Evolutionary conservation across 1,140 invertebrate species (phyloP).

Genomic region (Monochamus saltuarius): DNA sequence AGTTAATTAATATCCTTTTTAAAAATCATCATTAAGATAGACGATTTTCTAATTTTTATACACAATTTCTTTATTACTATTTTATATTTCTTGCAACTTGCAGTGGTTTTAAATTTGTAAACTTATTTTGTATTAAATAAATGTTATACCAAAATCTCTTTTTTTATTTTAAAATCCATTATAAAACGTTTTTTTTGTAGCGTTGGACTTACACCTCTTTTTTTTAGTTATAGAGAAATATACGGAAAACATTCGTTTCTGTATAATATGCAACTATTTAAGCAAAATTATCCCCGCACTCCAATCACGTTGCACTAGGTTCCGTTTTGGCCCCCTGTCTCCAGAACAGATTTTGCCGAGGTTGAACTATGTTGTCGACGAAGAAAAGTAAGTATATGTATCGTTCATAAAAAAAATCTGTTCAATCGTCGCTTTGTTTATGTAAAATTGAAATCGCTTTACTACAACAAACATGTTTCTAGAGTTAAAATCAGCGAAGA

Average conservation of each 20-base stretch:
- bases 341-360: conserved; percentile 87
- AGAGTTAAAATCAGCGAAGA: conserved; percentile 86
- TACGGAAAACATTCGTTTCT: conserved; percentile 97
- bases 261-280: conserved; percentile 98
- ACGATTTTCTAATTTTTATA: no score
- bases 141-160: background rate
- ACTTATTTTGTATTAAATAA: conserved; percentile 3
- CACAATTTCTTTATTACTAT: no score
- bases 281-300: conserved; percentile 98
- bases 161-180: background rate
- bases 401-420: no score
- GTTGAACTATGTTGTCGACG: conserved; percentile 78
- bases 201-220: conserved; percentile 15
- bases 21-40: no score
- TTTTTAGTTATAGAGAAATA: conserved; percentile 91
- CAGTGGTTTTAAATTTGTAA: no score
- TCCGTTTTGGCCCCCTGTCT: conserved; percentile 91
- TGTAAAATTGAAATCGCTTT: conserved; percentile 1
- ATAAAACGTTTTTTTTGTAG: background rate
- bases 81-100: no score
- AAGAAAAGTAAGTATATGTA: conserved; percentile 81
- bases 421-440: no score
- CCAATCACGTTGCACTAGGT: conserved; percentile 96
- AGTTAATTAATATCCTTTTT: no score
- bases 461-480: conserved; percentile 34